phyloP scores from a whole-genome alignment of 2,888 invertebrate species.

The Lithosia quadra region DNA sequence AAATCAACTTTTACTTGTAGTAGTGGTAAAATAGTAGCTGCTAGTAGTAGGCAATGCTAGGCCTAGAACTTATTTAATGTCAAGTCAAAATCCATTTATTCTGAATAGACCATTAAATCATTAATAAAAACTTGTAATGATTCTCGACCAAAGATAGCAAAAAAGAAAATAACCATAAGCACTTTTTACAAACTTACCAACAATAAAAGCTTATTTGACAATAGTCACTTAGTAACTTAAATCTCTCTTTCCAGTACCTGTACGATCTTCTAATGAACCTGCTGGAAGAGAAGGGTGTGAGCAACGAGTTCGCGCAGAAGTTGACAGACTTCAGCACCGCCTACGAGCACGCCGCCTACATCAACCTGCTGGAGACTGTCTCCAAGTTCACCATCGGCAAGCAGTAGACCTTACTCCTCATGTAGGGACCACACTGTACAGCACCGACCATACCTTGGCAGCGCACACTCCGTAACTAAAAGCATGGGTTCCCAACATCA shows the following conservation, averaged over 20 bases:
- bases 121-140: neutral
- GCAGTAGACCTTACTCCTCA: conserved; percentile 50
- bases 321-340: conserved; percentile 95
- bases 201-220: neutral
- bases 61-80: too few species aligned
- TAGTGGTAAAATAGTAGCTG: too few species aligned
- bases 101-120: neutral
- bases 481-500: neutral
- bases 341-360: conserved; percentile 97
- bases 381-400: conserved; percentile 93
- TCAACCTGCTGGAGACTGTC: conserved; percentile 94
- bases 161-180: neutral
- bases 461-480: neutral
- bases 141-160: neutral
- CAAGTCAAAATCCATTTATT: too few species aligned
- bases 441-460: neutral
- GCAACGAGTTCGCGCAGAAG: conserved; percentile 96
- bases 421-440: conserved; percentile 24
- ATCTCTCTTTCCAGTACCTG: conserved; percentile 90
- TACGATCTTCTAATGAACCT: conserved; percentile 98
- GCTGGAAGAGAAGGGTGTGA: conserved; percentile 97
- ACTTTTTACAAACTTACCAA: neutral
- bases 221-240: neutral
- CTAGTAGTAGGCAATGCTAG: too few species aligned
- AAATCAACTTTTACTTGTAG: too few species aligned